Base-by-base conservation (phyloP, 2,888 invertebrate species). In the Trissonchulus latispiculum region DNA sequence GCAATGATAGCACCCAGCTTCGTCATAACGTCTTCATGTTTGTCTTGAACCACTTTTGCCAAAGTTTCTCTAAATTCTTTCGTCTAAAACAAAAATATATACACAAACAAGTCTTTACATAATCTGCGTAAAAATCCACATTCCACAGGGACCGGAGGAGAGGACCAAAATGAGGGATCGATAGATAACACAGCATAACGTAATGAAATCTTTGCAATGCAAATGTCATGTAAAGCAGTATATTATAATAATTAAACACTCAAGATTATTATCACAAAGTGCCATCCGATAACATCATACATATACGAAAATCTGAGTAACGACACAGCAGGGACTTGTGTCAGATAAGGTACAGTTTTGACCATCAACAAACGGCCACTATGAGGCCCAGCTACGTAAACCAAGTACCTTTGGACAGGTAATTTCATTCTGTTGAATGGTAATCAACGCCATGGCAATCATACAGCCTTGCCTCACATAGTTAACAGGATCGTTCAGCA, bases 11-110 rank as follows among this genome's bases (percentile, higher is more conserved):
- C 96, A 1, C 97, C 97, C 83, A 95, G 97, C 84, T 99, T 99
- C 2, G 97, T 95, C 93, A 99, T 97, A 0, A 96, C 94, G 85
- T 99, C 99, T 85, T 99, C 99, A 82, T 97, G 97, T 83, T 99
- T 99, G 85, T 99, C 99, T 71, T 91, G 90, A 77, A 99, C 92
- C 1, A 99, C 95, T 85, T 96, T 96, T 2, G 93, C 89, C 81
- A 97, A 95, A 32, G 95, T 88, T 77, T 93, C 92, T 36, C 97
- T 89, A 88, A 96, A 96, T 83, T 95, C 95, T 70, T 91, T 91
- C 1, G 94, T 87, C 85, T 86, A 79, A n/a, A 78, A 78, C 28
- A 68, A 72, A 76, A 73, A 72, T n/a, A 64, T 64, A 48, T n/a
- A 23, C 48, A 48, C 48, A 48, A 48, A 48, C 23, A 48, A 48